Percentiles rank a stretch among this genome's conserved stretches.
Evolutionary conservation across 2,797 vertebrate species (phyloP).

Genomic region (Takifugu ocellatus): DNA sequence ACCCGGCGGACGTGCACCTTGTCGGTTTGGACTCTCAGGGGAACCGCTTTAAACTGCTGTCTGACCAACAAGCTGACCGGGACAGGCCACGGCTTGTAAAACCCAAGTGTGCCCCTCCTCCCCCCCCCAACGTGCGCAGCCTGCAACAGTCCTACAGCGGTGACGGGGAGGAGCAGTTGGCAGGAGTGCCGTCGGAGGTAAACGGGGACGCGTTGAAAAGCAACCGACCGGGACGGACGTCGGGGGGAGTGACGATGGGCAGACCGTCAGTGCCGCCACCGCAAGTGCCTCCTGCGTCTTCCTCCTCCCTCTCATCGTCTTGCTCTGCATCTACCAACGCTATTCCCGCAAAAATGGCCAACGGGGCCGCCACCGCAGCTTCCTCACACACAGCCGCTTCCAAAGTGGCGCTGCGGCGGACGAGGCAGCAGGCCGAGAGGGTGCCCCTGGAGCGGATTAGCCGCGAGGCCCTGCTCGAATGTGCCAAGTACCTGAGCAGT

Average conservation of each 20-base stretch:
- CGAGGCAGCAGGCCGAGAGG: slow-evolving; percentile 85
- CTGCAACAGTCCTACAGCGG: slow-evolving; percentile 80
- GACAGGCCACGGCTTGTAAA: slow-evolving; percentile 93
- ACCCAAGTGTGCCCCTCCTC: slow-evolving; percentile 97
- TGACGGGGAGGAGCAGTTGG: slow-evolving; percentile 77
- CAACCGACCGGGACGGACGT: slow-evolving; percentile 79
- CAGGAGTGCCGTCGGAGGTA: slow-evolving; percentile 61
- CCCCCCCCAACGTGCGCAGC: slow-evolving; percentile 87
- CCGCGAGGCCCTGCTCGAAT: slow-evolving; percentile 93
- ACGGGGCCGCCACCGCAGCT: slow-evolving; percentile 72
- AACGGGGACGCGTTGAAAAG: slow-evolving; percentile 81
- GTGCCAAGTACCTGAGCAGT: slow-evolving; percentile 86
- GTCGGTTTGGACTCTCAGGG: slow-evolving; percentile 98
- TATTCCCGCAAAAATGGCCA: slow-evolving; percentile 86
- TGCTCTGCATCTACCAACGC: slow-evolving; percentile 69
- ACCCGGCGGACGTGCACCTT: slow-evolving; percentile 90
- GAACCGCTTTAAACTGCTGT: slow-evolving; percentile 97
- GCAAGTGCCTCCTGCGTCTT: slow-evolving; percentile 81
- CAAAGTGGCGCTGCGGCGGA: slow-evolving; percentile 87
- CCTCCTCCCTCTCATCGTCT: slow-evolving; percentile 71
- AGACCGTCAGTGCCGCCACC: slow-evolving; percentile 82
- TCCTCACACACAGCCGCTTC: slow-evolving; percentile 62
- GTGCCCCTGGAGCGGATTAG: slow-evolving; percentile 88
- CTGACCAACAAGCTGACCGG: slow-evolving; percentile 90
- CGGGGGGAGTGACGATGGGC: slow-evolving; percentile 78